Conservation (phyloP, 2,888 invertebrate genomes). For the Thecophora atra region DNA sequence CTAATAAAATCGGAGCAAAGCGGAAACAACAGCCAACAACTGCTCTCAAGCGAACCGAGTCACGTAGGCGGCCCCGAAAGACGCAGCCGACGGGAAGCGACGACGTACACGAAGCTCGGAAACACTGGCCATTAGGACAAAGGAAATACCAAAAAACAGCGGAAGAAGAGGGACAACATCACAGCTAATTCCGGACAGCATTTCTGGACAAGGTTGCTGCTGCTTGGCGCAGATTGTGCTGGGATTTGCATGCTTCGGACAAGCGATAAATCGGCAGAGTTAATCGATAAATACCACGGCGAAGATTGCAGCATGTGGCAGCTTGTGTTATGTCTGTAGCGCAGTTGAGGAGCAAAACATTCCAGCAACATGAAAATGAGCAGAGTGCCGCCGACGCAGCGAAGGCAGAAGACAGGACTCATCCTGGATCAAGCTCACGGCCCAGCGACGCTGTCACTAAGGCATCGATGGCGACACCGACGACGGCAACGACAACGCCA, state of each 20-base stretch:
- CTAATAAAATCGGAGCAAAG: slow-evolving; percentile 60
- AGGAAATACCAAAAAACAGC: neutral
- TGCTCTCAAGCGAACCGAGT: slow-evolving; percentile 9
- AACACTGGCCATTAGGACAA: neutral
- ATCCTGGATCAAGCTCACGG: slow-evolving; percentile 37
- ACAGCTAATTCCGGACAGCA: neutral
- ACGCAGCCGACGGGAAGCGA: neutral
- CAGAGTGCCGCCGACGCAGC: slow-evolving; percentile 20
- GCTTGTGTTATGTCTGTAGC: slow-evolving; percentile 60
- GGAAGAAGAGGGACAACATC: neutral
- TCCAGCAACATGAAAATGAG: slow-evolving; percentile 49
- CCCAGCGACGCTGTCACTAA: slow-evolving; percentile 32
- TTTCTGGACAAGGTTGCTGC: neutral
- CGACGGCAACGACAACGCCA: slow-evolving; percentile 28
- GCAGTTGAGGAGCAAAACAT: slow-evolving; percentile 59
- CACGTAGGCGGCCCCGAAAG: slow-evolving; percentile 12
- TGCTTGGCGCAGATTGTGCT: neutral
- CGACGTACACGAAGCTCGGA: neutral
- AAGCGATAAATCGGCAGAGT: neutral
- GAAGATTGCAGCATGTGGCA: slow-evolving; percentile 7
- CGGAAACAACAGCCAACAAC: neutral
- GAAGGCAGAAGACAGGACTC: slow-evolving; percentile 32
- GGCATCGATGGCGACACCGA: slow-evolving; percentile 40
- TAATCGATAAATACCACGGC: slow-evolving; percentile 1
- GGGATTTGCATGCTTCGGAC: neutral